Base-by-base conservation (phyloP, 2,888 invertebrate genomes). In the Drosophila formosana region DNA sequence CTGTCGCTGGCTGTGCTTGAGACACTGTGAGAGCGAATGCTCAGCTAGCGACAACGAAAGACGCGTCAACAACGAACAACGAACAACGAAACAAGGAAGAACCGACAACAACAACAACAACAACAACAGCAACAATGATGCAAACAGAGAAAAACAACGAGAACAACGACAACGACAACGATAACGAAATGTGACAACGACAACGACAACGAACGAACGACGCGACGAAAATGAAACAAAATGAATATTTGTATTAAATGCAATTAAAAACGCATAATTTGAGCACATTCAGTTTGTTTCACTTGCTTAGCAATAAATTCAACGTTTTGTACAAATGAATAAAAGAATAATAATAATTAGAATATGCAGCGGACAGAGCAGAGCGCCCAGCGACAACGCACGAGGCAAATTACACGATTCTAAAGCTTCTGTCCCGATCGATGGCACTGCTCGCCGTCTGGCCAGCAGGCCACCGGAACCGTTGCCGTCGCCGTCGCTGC, bases 391-490 rank as follows among this genome's bases (percentile, higher is more conserved):
- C 76, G 66, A 50, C 69, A 82, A 88, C 83, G 89, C 83, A 83
- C 89, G 83, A 88, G 89, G 78, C 83, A 88, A 88, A 83, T 83
- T 83, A 83, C 83, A 83, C 83, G 89, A 88, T 88, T 87, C 80
- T 88, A 86, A 76, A 73, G 72, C 80, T 86, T 86, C 87, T 83
- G 82, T 75, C 62, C 70, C 88, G 78, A 71, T 78, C 79, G 82
- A 71, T 72, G 82, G 72, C 80, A 63, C 70, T 82, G 75, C 66
- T 74, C 69, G 83, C 77, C 64, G 82, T 85, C 82, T 76, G 88
- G 76, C 75, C 71, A 60, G 65, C 71, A 60, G 65, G 73, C 62
- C 76, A 78, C 77, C 77, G 77, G 80, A 78, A 78, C 77, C 75
- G 56, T 46, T 52, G 65, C 30, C 56, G 45, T 30, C 8, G 51